Evolutionary conservation across 1,140 invertebrate species (phyloP), one percentile per base, ranked within the genome.

Genomic region (Lepidotrigona ventralis): DNA sequence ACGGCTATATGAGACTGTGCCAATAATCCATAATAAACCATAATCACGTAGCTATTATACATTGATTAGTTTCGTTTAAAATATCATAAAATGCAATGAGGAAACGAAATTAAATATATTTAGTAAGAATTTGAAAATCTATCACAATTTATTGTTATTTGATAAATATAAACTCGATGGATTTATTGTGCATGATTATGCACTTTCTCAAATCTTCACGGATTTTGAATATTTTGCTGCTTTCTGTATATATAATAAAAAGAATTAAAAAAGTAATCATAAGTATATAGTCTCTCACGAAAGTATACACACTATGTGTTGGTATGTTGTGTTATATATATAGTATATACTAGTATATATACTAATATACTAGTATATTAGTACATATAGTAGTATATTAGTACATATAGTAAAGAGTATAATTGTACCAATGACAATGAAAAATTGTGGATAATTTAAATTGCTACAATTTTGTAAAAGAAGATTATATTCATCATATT

Each of bases 41-140:
- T 51, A 79, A 56, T 11, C 14, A 79, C 46, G 17, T 70, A 79
- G n/a, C 51, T 79, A n/a, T n/a, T n/a, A n/a, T n/a, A 2, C 11
- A 19, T 56, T 33, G 51, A 8, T 53, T 79, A 2, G 4, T 68
- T 6, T 79, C 11, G 3, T 69, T n/a, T n/a, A 79, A 8, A 4
- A 70, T 21, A n/a, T 69, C 8, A 15, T 56, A 70, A 46, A 70
- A 70, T 46, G 9, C 3, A 39, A 39, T 4, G 8, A 12, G 0
- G 3, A 21, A 11, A 23, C n/a, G 4, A 23, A 8, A 70, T 70
- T 46, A 70, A 15, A 46, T 1, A 0, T 2, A 2, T 46, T 1
- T 1, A 8, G 2, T 46, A 17, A 53, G 6, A 23, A 23, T 33
- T 70, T 46, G 1, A 9, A 1, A n/a, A 15, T 46, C n/a, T n/a